Percentiles rank a stretch among this genome's conserved stretches.
Evolutionary conservation across 1,140 invertebrate genomes (phyloP).

Genomic region (Meloidogyne exigua): DNA sequence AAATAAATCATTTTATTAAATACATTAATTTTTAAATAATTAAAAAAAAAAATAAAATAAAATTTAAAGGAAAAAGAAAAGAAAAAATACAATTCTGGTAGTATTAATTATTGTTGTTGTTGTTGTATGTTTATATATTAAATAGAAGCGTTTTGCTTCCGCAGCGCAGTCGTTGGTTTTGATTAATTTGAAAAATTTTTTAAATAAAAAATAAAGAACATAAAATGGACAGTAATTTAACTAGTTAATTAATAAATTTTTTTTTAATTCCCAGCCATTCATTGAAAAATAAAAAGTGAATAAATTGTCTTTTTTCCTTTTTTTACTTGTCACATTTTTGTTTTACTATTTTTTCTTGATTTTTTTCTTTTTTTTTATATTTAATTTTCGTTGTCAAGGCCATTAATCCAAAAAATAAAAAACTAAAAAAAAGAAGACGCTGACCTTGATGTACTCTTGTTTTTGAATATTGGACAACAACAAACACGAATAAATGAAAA

Average conservation of each 20-base stretch:
- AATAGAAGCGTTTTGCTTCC: background rate
- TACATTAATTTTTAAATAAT: too few relatives aligned
- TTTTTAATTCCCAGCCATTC: background rate
- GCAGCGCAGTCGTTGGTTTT: background rate
- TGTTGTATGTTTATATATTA: too few relatives aligned
- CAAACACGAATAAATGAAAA: background rate
- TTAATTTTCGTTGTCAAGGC: background rate
- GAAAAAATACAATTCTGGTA: too few relatives aligned
- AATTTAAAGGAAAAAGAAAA: too few relatives aligned
- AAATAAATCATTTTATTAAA: too few relatives aligned
- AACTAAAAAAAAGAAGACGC: background rate
- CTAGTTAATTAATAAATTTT: background rate
- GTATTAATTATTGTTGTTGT: too few relatives aligned
- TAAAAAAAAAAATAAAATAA: too few relatives aligned
- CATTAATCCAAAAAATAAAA: background rate
- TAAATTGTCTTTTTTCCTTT: too few relatives aligned
- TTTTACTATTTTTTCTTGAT: background rate
- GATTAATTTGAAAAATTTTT: background rate
- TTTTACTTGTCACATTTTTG: background rate
- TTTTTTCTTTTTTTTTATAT: background rate
- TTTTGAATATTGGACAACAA: background rate
- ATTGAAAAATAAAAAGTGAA: background rate
- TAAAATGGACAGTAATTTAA: background rate
- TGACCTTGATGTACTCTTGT: background rate
- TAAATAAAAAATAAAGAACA: background rate